Evolutionary conservation across 2,113 vertebrate genomes (phyloP), one percentile per base, ranked within the genome.

Genomic region (Pholis gunnellus): DNA sequence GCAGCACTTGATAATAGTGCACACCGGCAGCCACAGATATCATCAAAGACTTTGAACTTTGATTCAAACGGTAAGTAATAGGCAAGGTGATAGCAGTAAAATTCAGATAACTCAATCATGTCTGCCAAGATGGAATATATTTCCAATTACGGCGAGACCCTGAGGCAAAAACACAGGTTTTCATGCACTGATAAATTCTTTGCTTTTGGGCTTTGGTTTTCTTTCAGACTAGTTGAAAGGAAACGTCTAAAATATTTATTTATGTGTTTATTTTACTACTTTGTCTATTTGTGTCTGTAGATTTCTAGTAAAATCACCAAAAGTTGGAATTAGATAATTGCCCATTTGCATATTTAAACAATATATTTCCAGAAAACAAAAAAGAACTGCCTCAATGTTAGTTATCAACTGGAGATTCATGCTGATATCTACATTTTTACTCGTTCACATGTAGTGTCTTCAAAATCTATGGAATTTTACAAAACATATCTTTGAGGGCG

Each of bases 21-120:
- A 78, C 54, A 61, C 40, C 29, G 72, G 40, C 72, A 68, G 60
- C 13, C n/a, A 44, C 60, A 57, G 22, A 29, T n/a, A 60, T 69
- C 69, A 42, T 80, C 66, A 81, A 57, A 70, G 64, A 73, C 72
- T 69, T 34, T 25, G n/a, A 68, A 64, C 69, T 71, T 57, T 71
- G 38, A 78, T 17, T 48, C 5, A 79, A 75, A 78, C 57, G 15
- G 38, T 22, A 66, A 75, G 25, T 52, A 57, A 79, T 18, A 60
- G 29, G 31, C 34, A 42, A 29, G n/a, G 22, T 27, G 9, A 65
- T 54, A 38, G 22, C 80, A 75, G 50, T 48, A 25, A 67, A 56
- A 48, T 56, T 27, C 60, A 72, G 42, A 61, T 74, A 67, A 56
- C 29, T 71, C 17, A 44, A 60, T 77, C 18, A 42, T 36, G 34